phyloP scores from a whole-genome alignment of 2,888 invertebrate genomes.

The Omphaloscelis lunosa region DNA sequence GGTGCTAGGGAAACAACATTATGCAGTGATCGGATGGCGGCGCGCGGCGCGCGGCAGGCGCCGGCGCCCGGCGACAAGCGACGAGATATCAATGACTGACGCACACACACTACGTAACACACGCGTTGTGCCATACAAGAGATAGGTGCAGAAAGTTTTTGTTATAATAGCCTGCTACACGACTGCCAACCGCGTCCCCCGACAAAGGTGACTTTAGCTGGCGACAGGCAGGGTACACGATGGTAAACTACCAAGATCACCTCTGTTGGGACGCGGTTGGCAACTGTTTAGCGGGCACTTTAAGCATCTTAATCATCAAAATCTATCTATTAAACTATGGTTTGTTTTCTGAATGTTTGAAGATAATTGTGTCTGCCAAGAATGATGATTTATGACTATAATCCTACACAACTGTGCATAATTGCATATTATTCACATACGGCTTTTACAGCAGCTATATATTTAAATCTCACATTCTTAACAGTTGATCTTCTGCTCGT shows the following conservation, averaged over 20 bases:
- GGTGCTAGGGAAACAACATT: constrained; percentile 14
- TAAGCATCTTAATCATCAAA: too few species aligned
- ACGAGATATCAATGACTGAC: constrained; percentile 11
- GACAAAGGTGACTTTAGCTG: too few species aligned
- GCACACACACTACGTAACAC: not conserved
- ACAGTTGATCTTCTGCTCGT: constrained; percentile 22
- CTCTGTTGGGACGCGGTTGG: too few species aligned
- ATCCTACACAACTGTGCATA: not conserved
- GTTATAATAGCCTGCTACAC: too few species aligned
- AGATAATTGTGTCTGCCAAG: not conserved
- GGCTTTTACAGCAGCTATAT: not conserved
- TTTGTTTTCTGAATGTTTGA: not conserved
- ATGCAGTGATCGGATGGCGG: constrained; percentile 37
- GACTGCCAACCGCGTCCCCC: too few species aligned
- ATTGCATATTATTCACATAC: not conserved
- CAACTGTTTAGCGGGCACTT: too few species aligned
- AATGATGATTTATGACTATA: not conserved
- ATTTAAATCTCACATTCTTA: not conserved
- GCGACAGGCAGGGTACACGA: too few species aligned
- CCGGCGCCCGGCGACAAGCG: not conserved
- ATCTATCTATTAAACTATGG: too few species aligned
- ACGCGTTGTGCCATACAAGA: constrained; percentile 1
- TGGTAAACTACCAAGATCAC: too few species aligned
- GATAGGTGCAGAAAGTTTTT: not conserved
- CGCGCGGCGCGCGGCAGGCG: constrained; percentile 17